Evolutionary conservation across 2,113 vertebrate species (phyloP).

Genomic region (Crocuta crocuta): DNA sequence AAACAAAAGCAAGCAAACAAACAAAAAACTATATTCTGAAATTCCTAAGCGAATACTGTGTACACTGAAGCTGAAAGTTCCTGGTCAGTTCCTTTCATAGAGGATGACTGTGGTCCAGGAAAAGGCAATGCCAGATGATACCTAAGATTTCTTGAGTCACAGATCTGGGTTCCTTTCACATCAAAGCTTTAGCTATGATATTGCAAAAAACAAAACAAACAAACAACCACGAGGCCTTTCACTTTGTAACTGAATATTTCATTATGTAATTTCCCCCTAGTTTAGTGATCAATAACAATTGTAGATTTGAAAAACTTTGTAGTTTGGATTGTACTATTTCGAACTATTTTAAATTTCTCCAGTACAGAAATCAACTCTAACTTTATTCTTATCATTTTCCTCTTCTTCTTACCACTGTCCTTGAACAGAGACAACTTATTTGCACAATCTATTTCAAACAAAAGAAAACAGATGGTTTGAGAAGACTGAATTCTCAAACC

Average conservation of each 20-base stretch:
- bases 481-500: background rate
- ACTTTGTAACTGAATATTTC: background rate
- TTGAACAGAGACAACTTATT: background rate
- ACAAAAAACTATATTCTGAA: background rate
- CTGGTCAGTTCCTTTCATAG: background rate
- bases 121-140: background rate
- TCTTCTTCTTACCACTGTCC: background rate
- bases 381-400: background rate
- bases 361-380: background rate
- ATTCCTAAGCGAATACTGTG: background rate
- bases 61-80: background rate
- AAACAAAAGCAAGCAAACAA: background rate
- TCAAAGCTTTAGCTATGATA: background rate
- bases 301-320: background rate
- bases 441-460: background rate
- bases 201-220: background rate
- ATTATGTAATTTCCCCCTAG: background rate
- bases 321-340: background rate
- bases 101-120: background rate
- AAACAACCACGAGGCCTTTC: background rate
- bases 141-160: background rate
- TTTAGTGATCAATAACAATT: background rate
- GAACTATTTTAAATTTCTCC: background rate
- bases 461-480: slow-evolving; percentile 48
- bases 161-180: background rate